Evolutionary conservation across 2,797 vertebrate genomes (phyloP), one percentile per base, ranked within the genome.

Genomic region (Vespertilio murinus): DNA sequence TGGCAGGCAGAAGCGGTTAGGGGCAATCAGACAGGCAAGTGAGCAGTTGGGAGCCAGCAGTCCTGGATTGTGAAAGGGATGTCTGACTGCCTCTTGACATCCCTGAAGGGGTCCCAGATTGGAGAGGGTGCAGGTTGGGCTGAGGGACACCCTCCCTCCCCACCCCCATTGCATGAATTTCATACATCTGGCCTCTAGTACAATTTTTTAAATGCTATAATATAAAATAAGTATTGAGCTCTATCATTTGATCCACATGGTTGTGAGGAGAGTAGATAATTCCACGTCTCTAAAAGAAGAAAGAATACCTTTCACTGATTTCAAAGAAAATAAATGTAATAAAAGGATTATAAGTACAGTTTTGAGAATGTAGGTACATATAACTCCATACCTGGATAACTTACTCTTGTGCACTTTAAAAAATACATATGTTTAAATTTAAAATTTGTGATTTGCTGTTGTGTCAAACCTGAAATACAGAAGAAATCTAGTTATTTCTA

Each of bases 251-350:
- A 75, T 49, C 54, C 59, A 95, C 7, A 33, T 14, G 67, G 69
- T 82, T 65, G 79, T 67, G 28, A 67, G 22, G 65, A 95, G 88
- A 94, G n/a, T 8, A 30, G 42, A 61, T 67, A 81, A 73, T 52
- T 42, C 16, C 35, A 70, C 20, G 13, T 23, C 28, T 30, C 92
- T 93, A 65, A 82, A 87, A 67, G 40, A 75, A 54, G 6, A 90
- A 61, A 28, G 59, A 28, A 74, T 64, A 8, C 20, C 86, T 89
- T 94, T 91, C 59, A 40, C 8, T 95, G 42, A 6, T 83, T 93
- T 94, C 59, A 61, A n/a, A 87, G 75, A 93, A 94, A 93, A 75
- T 85, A 18, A 93, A 11, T 8, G 45, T 22, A 74, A 75, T 80
- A 59, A 18, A 69, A 86, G 22, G 23, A 54, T 83, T 79, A 82